phyloP scores from a whole-genome alignment of 2,113 vertebrate species.

The Heteronetta atricapilla region DNA sequence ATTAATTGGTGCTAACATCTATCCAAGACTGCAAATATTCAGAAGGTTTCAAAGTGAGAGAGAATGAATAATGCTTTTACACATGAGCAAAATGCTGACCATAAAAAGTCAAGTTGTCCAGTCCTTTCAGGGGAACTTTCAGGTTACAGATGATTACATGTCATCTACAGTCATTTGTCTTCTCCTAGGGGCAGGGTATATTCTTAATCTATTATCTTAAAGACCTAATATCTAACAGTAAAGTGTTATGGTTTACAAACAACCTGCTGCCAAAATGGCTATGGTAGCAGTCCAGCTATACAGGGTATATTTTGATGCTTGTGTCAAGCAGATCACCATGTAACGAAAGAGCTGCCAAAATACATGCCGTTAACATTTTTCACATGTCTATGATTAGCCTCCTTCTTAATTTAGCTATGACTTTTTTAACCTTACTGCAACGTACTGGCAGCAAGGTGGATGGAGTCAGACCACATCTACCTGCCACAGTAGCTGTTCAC shows the following conservation, averaged over 20 bases:
- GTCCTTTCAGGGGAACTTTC: neutral
- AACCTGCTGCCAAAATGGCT: neutral
- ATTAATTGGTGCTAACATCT: neutral
- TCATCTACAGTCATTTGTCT: neutral
- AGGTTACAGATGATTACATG: accelerated
- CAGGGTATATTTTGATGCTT: slow-evolving; percentile 14
- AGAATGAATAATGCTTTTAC: neutral
- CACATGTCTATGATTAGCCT: neutral
- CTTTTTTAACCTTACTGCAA: slow-evolving; percentile 7
- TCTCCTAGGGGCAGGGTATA: neutral
- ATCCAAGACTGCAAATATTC: neutral
- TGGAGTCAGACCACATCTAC: neutral
- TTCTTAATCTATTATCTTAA: neutral
- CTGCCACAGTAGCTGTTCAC: neutral
- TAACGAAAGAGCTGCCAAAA: slow-evolving; percentile 27
- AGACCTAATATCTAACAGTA: neutral
- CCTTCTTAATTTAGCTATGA: slow-evolving; percentile 43
- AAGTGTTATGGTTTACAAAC: neutral
- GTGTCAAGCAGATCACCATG: neutral
- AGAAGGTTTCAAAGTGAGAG: neutral
- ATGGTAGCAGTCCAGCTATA: neutral
- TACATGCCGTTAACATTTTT: slow-evolving; percentile 46
- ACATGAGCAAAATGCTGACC: neutral
- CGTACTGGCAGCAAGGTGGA: neutral
- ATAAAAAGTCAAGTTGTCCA: neutral